Conservation (phyloP, 2,113 vertebrate genomes). For the Chauna torquata region DNA sequence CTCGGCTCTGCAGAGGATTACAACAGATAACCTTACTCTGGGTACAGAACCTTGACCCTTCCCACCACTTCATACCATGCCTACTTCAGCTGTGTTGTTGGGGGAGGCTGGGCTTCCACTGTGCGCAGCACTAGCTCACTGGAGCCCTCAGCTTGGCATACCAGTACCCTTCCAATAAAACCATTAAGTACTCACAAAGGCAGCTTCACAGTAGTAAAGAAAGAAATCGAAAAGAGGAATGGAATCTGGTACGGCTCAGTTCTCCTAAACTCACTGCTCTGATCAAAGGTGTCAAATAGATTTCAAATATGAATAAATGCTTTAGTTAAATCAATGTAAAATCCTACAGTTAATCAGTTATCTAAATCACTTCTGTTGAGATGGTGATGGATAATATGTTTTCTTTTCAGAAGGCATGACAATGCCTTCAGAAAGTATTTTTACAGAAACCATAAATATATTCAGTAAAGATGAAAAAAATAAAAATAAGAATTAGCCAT, state of each 20-base stretch:
- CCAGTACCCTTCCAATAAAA: background rate
- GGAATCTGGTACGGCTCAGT: background rate
- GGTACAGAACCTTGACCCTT: too few species aligned
- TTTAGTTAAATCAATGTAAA: slow-evolving; percentile 4
- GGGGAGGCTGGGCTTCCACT: background rate
- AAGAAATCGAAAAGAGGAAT: background rate
- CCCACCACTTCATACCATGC: background rate
- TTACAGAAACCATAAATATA: background rate
- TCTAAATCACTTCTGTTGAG: background rate
- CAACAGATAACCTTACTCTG: background rate
- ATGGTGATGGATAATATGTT: background rate
- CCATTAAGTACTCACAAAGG: background rate
- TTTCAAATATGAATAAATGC: background rate
- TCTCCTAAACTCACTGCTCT: background rate
- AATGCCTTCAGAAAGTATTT: background rate
- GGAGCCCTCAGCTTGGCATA: accelerated
- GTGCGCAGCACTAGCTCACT: background rate
- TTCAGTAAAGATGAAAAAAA: background rate
- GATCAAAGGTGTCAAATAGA: background rate
- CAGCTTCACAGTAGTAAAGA: background rate
- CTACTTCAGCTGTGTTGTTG: accelerated
- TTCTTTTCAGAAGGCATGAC: background rate
- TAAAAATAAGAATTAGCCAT: background rate
- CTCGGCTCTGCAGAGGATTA: background rate
- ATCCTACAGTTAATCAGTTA: background rate